A percentile compares a stretch with the other conserved stretches of the same genome.
Evolutionary conservation across 1,140 invertebrate species (phyloP).

Genomic region (Zaprionus taronus): DNA sequence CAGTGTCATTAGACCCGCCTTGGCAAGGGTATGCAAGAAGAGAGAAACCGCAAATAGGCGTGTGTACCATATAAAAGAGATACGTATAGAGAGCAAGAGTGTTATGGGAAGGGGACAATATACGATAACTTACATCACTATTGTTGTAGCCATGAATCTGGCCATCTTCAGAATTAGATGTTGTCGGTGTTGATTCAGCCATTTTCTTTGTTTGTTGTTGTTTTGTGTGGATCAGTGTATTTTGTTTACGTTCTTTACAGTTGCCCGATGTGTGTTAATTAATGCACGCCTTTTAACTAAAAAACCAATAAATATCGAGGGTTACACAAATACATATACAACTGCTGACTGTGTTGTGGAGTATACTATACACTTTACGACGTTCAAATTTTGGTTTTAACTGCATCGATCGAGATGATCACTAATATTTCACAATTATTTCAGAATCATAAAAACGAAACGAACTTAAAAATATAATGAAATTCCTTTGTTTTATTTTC

Average conservation of each 20-base stretch:
- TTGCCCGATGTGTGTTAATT: slow-evolving; percentile 59
- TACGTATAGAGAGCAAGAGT: slow-evolving; percentile 1
- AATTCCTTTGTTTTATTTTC: neutral
- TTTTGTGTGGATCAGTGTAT: slow-evolving; percentile 18
- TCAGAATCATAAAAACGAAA: slow-evolving; percentile 3
- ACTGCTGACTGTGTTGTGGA: neutral
- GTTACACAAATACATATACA: slow-evolving; percentile 24
- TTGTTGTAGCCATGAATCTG: slow-evolving; percentile 79
- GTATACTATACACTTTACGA: neutral
- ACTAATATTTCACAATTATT: slow-evolving; percentile 20
- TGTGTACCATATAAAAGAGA: neutral
- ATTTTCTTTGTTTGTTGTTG: slow-evolving; percentile 45
- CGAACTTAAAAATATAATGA: neutral
- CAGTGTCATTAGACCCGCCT: neutral
- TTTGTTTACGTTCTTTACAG: slow-evolving; percentile 43
- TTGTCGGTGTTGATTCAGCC: slow-evolving; percentile 72
- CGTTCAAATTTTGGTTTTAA: slow-evolving; percentile 36
- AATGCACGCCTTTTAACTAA: slow-evolving; percentile 60
- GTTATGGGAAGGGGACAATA: neutral
- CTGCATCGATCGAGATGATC: slow-evolving; percentile 60
- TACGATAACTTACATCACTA: slow-evolving; percentile 69
- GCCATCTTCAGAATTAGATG: slow-evolving; percentile 64
- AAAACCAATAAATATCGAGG: slow-evolving; percentile 47
- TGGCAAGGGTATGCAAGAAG: neutral
- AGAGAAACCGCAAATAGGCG: neutral